Evolutionary conservation across 2,888 invertebrate species (phyloP).

Genomic region (Agrotis exclamationis): DNA sequence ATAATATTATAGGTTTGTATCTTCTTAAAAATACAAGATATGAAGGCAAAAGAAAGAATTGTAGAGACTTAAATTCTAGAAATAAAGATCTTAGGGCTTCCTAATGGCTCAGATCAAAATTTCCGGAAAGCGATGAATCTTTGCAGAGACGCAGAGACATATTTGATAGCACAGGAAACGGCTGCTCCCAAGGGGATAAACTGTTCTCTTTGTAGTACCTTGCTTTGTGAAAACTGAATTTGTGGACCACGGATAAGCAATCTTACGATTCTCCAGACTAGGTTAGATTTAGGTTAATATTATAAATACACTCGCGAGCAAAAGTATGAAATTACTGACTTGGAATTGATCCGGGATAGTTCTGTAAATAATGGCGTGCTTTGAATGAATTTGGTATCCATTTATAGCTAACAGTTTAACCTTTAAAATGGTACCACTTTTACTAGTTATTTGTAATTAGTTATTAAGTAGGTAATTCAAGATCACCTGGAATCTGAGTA

Average conservation of each 20-base stretch:
- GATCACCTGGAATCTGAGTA: too few relatives aligned
- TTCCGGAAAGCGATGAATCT: slow-evolving; percentile 41
- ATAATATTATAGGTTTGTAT: background rate
- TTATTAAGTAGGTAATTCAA: too few relatives aligned
- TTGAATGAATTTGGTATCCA: too few relatives aligned
- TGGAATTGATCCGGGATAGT: too few relatives aligned
- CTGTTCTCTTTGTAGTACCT: slow-evolving; percentile 13
- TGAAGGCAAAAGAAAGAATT: too few relatives aligned
- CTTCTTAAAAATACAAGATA: background rate
- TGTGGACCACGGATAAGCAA: background rate
- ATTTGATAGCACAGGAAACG: slow-evolving; percentile 42
- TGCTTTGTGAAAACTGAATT: slow-evolving; percentile 16
- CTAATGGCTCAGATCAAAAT: slow-evolving; percentile 29
- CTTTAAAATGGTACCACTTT: too few relatives aligned
- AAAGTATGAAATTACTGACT: too few relatives aligned
- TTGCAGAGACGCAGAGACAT: slow-evolving; percentile 6
- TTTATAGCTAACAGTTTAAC: too few relatives aligned
- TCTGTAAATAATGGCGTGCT: too few relatives aligned
- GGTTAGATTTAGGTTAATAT: background rate
- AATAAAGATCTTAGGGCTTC: slow-evolving; percentile 5
- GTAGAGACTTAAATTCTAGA: background rate
- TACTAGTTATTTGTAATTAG: too few relatives aligned
- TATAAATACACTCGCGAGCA: too few relatives aligned
- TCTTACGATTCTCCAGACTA: background rate
- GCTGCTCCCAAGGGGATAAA: slow-evolving; percentile 20